A percentile compares a stretch with the other conserved stretches of the same genome.
Conservation (phyloP, 92 coral and sea anemone species). For the Pocillopora grandis region DNA sequence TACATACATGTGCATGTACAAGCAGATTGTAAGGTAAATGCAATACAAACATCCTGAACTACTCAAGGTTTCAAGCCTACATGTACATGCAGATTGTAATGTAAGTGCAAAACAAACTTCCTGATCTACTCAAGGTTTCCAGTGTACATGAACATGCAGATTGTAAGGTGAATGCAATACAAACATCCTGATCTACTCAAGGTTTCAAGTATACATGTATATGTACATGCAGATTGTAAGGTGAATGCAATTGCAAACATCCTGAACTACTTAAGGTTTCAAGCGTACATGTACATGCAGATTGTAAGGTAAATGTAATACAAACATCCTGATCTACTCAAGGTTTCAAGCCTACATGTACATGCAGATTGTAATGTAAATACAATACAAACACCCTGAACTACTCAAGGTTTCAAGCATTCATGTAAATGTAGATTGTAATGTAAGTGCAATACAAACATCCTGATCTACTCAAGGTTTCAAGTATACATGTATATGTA, state of each 20-base stretch:
- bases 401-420: too few species aligned
- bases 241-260: too few species aligned
- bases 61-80: neutral
- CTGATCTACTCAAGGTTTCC: too few species aligned
- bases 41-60: too few species aligned
- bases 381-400: neutral
- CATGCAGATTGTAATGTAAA: neutral
- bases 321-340: too few species aligned
- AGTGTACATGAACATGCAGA: neutral
- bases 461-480: too few species aligned
- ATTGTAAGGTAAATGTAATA: too few species aligned
- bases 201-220: too few species aligned
- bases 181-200: neutral
- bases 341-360: too few species aligned
- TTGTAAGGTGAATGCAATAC: neutral
- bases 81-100: neutral
- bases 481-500: neutral
- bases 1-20: neutral
- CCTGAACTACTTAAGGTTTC: slow-evolving; percentile 1
- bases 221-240: neutral
- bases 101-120: neutral
- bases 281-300: too few species aligned
- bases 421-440: neutral
- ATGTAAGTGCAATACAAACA: neutral
- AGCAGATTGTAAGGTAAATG: neutral